Evolutionary conservation across 2,113 vertebrate species (phyloP), one percentile per base, ranked within the genome.

Genomic region (Pedionomus torquatus): DNA sequence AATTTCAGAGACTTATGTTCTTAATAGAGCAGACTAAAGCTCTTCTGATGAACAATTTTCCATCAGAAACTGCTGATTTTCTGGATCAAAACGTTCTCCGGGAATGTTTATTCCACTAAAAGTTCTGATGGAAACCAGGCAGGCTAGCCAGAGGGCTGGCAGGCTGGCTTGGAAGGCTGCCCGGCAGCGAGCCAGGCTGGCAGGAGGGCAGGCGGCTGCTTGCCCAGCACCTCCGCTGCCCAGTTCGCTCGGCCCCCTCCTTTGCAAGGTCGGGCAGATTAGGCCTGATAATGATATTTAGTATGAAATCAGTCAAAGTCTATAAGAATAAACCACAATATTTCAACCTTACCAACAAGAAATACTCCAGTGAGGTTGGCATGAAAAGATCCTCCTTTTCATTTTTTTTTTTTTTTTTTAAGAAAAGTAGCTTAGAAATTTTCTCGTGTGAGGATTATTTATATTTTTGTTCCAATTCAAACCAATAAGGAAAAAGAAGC

Each of bases 31-130:
- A 61, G 81, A 77, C 81, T 93, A 71, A 89, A 91, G 96, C 74
- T 91, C 93, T 96, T 95, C 89, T 94, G 94, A 91, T 85, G 49
- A 89, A 95, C 91, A 94, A 91, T 89, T 96, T 91, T 76, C 96
- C 89, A 94, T 87, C 89, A 93, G 87, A 96, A 96, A 95, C 81
- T 44, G 82, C 87, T 96, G 94, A 90, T 96, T 93, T 96, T 87
- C 87, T 90, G 91, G 93, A 95, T 95, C 91, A 72, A 87, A 96
- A 63, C 2, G 0, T 91, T 94, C 77, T 72, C 48, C 2, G 13
- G 87, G 87, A 93, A 94, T 76, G 82, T 93, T 93, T 76, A 61
- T 80, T 87, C 55, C 89, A 83, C 91, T 89, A 23, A 64, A 94
- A 93, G 39, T 72, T 65, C 44, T 72, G 94, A 91, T 41, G 66